A percentile compares a stretch with the other conserved stretches of the same genome.
These are phyloP conservation scores for Apostichopus leukothele DNA, from an alignment of 53 echinoderm and acorn worm genomes.

Conservation along the genomic window DNA sequence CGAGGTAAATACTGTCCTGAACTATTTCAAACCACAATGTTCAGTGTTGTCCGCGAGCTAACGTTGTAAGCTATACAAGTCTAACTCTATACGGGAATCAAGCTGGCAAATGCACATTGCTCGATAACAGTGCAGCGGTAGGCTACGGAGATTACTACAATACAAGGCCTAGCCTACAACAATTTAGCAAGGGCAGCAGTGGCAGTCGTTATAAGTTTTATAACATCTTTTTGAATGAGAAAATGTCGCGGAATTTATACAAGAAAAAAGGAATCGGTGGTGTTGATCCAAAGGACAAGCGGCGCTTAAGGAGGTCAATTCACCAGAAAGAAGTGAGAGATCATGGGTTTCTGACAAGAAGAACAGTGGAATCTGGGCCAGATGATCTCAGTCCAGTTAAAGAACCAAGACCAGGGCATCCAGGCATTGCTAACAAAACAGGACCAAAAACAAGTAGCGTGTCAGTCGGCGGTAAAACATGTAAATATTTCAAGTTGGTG, in stretches of 20 bases:
- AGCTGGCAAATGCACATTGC: too few relatives aligned
- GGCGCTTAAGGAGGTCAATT: constrained; percentile 35
- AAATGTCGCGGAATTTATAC: constrained; percentile 31
- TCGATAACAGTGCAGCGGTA: too few relatives aligned
- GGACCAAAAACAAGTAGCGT: not conserved
- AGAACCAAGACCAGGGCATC: not conserved
- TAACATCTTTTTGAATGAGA: not conserved
- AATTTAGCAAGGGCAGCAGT: too few relatives aligned
- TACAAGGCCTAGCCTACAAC: too few relatives aligned
- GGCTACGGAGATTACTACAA: too few relatives aligned
- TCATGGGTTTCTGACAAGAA: constrained; percentile 22
- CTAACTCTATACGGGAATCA: too few relatives aligned
- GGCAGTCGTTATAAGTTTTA: too few relatives aligned
- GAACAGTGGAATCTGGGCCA: not conserved
- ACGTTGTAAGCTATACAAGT: too few relatives aligned
- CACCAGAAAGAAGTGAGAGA: constrained; percentile 44
- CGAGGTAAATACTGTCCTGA: not conserved
- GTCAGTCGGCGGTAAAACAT: not conserved
- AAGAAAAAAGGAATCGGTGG: constrained; percentile 35
- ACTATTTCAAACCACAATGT: not conserved
- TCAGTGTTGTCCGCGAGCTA: too few relatives aligned
- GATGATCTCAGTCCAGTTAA: not conserved
- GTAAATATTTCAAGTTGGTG: not conserved
- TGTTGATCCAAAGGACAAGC: constrained; percentile 35
- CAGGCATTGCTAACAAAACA: not conserved